phyloP scores from a whole-genome alignment of 2,797 vertebrate species.

The Distichodus sexfasciatus region DNA sequence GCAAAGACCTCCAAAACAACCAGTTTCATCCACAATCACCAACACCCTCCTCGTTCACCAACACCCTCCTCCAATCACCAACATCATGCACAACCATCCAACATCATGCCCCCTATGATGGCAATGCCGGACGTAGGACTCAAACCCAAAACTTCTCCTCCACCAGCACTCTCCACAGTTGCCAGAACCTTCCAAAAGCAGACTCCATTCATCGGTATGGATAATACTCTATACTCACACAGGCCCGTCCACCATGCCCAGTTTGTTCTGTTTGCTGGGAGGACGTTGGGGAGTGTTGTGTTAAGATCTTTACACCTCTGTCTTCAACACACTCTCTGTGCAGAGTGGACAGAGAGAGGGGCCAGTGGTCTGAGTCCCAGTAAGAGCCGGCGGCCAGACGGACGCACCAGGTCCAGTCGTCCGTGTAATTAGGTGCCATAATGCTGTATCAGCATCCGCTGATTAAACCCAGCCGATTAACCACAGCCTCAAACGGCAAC shows the following conservation, averaged over 20 bases:
- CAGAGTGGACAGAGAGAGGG: constrained; percentile 33
- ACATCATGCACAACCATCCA: not conserved
- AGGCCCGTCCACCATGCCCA: too few species aligned
- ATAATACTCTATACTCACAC: too few species aligned
- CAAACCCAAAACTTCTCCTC: too few species aligned
- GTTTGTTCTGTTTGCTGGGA: too few species aligned
- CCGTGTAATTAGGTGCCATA: constrained; percentile 43
- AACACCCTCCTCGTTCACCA: not conserved
- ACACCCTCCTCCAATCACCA: not conserved
- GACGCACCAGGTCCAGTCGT: constrained; percentile 32
- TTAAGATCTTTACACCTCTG: too few species aligned
- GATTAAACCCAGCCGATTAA: constrained; percentile 41
- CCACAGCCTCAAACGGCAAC: not conserved
- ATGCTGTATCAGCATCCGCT: constrained; percentile 48
- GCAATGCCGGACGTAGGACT: too few species aligned
- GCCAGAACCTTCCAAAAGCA: too few species aligned
- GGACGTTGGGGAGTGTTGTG: too few species aligned
- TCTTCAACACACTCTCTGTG: not conserved
- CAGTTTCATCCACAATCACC: too few species aligned
- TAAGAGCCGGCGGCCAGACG: constrained; percentile 34
- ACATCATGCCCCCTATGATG: not conserved
- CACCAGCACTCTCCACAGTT: too few species aligned
- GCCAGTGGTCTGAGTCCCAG: too few species aligned
- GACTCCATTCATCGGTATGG: too few species aligned
- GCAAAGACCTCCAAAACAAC: not conserved